Conservation (phyloP, 2,113 vertebrate species). For the Toxostoma redivivum region DNA sequence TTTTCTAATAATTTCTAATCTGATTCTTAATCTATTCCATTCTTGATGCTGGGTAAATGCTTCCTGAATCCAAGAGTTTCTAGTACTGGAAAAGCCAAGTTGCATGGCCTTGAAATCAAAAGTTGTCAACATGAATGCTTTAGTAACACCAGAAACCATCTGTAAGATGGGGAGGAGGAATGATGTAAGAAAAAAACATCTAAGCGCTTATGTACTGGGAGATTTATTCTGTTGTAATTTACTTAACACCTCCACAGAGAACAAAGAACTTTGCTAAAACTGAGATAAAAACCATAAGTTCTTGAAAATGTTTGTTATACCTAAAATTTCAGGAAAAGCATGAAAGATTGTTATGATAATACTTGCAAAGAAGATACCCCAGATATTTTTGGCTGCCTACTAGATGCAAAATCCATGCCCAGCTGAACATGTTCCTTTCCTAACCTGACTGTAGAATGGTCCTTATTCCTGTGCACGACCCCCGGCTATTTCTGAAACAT, state of each 20-base stretch:
- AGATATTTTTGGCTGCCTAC: not conserved
- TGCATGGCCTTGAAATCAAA: not conserved
- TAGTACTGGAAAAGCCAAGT: not conserved
- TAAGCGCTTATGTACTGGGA: not conserved
- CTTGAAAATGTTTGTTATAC: not conserved
- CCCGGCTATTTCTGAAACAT: not conserved
- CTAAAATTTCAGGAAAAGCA: not conserved
- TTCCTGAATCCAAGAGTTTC: not conserved
- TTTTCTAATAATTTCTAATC: not conserved
- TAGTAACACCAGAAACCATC: not conserved
- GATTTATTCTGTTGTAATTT: not conserved
- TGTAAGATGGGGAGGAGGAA: not conserved
- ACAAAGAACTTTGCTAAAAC: not conserved
- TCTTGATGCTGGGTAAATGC: not conserved
- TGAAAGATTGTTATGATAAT: not conserved
- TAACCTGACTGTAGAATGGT: conserved; percentile 2
- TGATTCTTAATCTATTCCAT: not conserved
- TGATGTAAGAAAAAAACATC: not conserved
- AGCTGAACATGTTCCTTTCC: not conserved
- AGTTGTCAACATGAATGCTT: not conserved
- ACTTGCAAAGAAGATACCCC: not conserved
- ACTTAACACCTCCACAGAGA: not conserved
- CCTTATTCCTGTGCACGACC: not conserved
- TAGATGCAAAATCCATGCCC: conserved; percentile 15
- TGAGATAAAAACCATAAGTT: not conserved